Evolutionary conservation across 2,797 vertebrate species (phyloP), one percentile per base, ranked within the genome.

Genomic region (Bradypus variegatus): DNA sequence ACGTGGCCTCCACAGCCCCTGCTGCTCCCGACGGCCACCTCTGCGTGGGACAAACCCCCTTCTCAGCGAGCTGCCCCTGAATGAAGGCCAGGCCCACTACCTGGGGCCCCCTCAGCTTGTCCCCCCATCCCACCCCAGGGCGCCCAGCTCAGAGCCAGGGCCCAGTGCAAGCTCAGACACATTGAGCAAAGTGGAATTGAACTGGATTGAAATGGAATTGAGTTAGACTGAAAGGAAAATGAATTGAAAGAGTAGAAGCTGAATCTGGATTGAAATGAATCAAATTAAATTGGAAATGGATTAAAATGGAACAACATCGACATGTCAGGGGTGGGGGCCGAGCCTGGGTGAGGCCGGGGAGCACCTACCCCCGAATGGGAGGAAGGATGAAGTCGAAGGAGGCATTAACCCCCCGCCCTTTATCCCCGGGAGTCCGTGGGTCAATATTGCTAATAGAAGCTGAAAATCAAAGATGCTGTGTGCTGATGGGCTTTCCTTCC

Each of bases 401-500:
- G 69, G 9, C 62, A 13, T 55, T 38, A 18, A 29, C 23, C 60
- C 4, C 27, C 60, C 9, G 72, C 45, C 80, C 89, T 65, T n/a
- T 25, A 67, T 60, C 81, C 60, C 41, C 16, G 11, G 48, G 93
- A 18, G 2, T 5, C 38, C 8, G 6, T 0, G 67, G 45, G 87
- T 94, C 1, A 0, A 78, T 67, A 16, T 29, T 90, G 86, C n/a
- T 91, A 25, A 87, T 80, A 80, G 82, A 76, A 88, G 21, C 78
- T 5, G 78, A 92, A 94, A 96, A 95, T 2, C 82, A 41, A 45
- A 45, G 41, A 45, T 8, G 41, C 41, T 45, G 41, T 8, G 41
- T 6, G 41, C 41, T 45, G 41, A 45, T 45, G 41, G 41, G 41
- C 41, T 45, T 45, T 45, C 41, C 4, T 45, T 45, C 41, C 41